Conservation (phyloP, 2,888 invertebrate species). For the Monochamus alternatus region DNA sequence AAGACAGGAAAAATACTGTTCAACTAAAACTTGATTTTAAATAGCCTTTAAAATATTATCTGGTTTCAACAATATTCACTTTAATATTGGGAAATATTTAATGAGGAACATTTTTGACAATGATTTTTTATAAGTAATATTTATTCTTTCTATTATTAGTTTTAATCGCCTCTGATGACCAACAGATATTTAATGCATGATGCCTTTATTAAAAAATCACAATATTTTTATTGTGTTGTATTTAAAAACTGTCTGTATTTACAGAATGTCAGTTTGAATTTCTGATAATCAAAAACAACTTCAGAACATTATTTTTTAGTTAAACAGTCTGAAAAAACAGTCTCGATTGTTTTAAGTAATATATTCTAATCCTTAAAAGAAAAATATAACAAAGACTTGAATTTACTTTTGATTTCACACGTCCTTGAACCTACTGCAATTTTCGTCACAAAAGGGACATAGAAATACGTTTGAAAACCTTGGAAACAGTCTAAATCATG, state of each 20-base stretch:
- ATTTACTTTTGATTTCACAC: slow-evolving; percentile 4
- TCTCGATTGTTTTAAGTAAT: neutral
- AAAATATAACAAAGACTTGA: neutral
- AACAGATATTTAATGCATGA: too few relatives aligned
- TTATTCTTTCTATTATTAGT: too few relatives aligned
- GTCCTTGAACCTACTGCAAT: neutral
- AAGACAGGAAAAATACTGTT: too few relatives aligned
- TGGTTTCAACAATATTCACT: too few relatives aligned
- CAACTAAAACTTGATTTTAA: too few relatives aligned
- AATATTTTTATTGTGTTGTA: too few relatives aligned
- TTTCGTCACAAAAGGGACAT: neutral
- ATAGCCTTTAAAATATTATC: too few relatives aligned
- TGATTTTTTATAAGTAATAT: too few relatives aligned
- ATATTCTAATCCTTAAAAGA: neutral
- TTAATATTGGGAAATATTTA: too few relatives aligned
- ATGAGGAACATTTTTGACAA: too few relatives aligned
- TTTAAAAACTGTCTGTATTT: neutral
- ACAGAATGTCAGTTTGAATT: neutral
- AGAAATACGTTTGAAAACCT: neutral
- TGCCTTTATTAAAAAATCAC: too few relatives aligned
- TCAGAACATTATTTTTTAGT: neutral
- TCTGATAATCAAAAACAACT: neutral
- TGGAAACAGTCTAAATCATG: neutral
- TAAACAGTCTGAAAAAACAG: neutral
- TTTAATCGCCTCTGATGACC: too few relatives aligned